phyloP scores from a whole-genome alignment of 1,140 invertebrate genomes.

The Pseudobourletiella spinata region DNA sequence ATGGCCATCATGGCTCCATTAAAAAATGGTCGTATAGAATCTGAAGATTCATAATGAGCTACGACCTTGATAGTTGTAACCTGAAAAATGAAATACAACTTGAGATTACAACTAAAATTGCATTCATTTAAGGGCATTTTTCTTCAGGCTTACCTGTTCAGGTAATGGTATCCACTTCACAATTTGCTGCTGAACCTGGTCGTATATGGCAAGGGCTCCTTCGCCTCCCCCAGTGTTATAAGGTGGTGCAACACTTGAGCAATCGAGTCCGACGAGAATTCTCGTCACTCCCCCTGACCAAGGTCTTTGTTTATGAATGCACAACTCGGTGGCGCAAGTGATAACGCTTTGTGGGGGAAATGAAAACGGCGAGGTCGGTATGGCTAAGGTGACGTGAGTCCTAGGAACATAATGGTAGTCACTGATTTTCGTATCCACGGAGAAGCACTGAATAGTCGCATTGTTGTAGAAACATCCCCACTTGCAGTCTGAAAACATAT shows the following conservation, averaged over 20 bases:
- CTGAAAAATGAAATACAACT: slow-evolving; percentile 17
- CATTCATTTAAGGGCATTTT: slow-evolving; percentile 1
- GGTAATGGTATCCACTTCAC: slow-evolving; percentile 29
- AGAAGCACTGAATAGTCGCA: slow-evolving; percentile 24
- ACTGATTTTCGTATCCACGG: slow-evolving; percentile 12
- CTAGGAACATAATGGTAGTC: neutral
- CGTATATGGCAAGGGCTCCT: slow-evolving; percentile 29
- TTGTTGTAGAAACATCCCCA: slow-evolving; percentile 27
- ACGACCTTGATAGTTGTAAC: slow-evolving; percentile 24
- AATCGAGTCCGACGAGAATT: slow-evolving; percentile 24
- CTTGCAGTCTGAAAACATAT: slow-evolving; percentile 20
- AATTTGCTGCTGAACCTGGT: slow-evolving; percentile 13
- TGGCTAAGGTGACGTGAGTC: slow-evolving; percentile 2
- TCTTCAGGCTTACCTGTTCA: slow-evolving; percentile 11
- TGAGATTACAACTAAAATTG: neutral
- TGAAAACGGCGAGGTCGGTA: slow-evolving; percentile 7
- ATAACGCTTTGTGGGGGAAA: slow-evolving; percentile 12
- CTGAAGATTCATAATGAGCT: slow-evolving; percentile 23
- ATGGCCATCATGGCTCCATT: slow-evolving; percentile 38
- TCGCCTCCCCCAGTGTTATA: neutral
- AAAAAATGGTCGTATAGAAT: slow-evolving; percentile 17
- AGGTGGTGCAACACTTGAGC: neutral
- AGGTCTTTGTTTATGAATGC: slow-evolving; percentile 16
- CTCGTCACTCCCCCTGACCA: slow-evolving; percentile 5
- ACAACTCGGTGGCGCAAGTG: slow-evolving; percentile 24